phyloP scores from a whole-genome alignment of 2,113 vertebrate species.

The Talpa occidentalis region DNA sequence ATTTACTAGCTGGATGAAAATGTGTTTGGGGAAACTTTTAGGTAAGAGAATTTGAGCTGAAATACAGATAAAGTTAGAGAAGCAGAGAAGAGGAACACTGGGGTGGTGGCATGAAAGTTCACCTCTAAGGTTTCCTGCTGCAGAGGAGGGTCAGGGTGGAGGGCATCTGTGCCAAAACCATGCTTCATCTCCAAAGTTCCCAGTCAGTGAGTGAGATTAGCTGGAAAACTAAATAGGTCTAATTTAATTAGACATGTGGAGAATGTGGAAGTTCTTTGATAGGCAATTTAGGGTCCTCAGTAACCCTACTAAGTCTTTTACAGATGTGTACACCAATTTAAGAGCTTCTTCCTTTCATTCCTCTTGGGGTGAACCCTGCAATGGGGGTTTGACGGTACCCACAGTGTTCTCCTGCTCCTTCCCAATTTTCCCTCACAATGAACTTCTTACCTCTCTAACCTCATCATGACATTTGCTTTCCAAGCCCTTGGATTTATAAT shows the following conservation, averaged over 20 bases:
- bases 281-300: neutral
- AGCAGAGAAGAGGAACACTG: neutral
- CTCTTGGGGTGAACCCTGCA: neutral
- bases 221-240: neutral
- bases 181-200: neutral
- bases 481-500: neutral
- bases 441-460: neutral
- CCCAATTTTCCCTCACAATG: neutral
- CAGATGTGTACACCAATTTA: neutral
- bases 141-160: rapidly evolving
- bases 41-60: neutral
- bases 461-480: neutral
- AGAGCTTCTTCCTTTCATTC: neutral
- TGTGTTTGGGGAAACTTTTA: neutral
- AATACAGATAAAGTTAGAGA: neutral
- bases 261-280: neutral
- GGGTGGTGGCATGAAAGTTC: neutral
- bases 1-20: neutral
- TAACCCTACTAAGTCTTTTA: neutral
- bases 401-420: neutral
- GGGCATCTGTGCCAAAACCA: neutral
- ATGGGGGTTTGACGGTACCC: neutral
- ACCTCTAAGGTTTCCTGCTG: neutral
- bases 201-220: neutral
- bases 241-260: neutral